Evolutionary conservation across 2,888 invertebrate genomes (phyloP), one percentile per base, ranked within the genome.

Genomic region (Xylota segnis): DNA sequence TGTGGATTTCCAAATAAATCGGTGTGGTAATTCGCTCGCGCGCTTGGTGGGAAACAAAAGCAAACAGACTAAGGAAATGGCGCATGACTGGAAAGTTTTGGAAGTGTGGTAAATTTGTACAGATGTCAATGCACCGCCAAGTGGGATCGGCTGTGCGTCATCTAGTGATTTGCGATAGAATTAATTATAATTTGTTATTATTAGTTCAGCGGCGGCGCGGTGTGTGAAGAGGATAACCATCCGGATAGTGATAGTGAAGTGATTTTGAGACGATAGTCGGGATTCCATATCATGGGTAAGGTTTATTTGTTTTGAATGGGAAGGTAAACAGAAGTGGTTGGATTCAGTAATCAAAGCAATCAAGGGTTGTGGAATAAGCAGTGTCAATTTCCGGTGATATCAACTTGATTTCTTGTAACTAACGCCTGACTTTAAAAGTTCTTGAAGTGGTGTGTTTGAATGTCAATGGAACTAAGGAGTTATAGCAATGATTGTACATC

Each of bases 61-160:
- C 43, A 52, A 54, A 72, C 18, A 52, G n/a, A 40, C 9, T 37
- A n/a, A 61, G 52, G 10, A 40, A 43, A 63, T 63, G 74, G 74
- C 74, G 74, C 54, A 74, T 74, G 76, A 40, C 58, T 50, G 52
- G 58, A 52, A 50, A 37, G 10, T 18, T 47, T 58, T 34, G 10
- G 10, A 32, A 58, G 32, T 47, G 16, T 59, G 40, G 12, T 34
- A 32, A 58, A 5, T 37, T 47, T 56, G 65, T 27, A 14, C n/a
- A 47, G 14, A 59, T 50, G 68, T 76, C 58, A 76, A 76, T 59
- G 76, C 6, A 58, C 59, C 50, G 32, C n/a, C 29, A 12, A 59
- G 52, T 59, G 40, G 52, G 23, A 52, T 77, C 34, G 68, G 14
- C 16, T 52, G 52, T 43, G 29, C 40, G 61, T 52, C 40, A 43